Percentiles rank a stretch among this genome's conserved stretches.
These are phyloP conservation scores for Platorchestia sp. DNA, from an alignment of 1,140 invertebrate species.

Conservation along the genomic window DNA sequence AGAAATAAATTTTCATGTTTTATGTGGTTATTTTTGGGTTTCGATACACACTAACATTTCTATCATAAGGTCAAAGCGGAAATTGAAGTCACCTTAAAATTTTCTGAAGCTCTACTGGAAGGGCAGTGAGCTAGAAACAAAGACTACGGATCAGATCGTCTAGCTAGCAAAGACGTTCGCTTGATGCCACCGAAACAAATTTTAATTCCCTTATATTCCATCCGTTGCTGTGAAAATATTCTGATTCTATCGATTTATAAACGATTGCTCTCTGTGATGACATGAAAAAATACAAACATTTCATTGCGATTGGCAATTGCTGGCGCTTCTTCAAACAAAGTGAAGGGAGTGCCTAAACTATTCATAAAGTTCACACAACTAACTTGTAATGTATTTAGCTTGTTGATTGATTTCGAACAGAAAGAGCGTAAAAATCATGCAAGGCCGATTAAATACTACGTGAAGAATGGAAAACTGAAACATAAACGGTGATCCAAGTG, in stretches of 20 bases:
- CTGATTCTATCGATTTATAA: not conserved
- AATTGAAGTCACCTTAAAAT: too few species aligned
- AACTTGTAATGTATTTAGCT: not conserved
- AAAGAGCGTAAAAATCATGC: not conserved
- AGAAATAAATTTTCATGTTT: not conserved
- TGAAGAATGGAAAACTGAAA: not conserved
- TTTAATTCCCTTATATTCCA: too few species aligned
- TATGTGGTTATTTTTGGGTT: too few species aligned
- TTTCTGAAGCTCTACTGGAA: too few species aligned
- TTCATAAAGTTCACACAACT: not conserved
- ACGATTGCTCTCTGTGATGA: not conserved
- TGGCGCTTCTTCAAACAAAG: too few species aligned
- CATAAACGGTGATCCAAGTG: not conserved
- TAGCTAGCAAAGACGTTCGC: too few species aligned
- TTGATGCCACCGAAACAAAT: too few species aligned
- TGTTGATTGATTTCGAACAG: not conserved
- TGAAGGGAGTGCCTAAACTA: not conserved
- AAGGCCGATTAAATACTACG: not conserved
- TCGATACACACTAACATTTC: too few species aligned
- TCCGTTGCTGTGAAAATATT: too few species aligned
- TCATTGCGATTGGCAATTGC: not conserved
- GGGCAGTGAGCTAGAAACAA: too few species aligned
- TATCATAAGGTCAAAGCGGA: too few species aligned
- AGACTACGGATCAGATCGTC: too few species aligned
- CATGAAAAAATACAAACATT: not conserved